A percentile compares a stretch with the other conserved stretches of the same genome.
phyloP scores from a whole-genome alignment of 2,888 invertebrate genomes.

The Tachystola acroxantha region DNA sequence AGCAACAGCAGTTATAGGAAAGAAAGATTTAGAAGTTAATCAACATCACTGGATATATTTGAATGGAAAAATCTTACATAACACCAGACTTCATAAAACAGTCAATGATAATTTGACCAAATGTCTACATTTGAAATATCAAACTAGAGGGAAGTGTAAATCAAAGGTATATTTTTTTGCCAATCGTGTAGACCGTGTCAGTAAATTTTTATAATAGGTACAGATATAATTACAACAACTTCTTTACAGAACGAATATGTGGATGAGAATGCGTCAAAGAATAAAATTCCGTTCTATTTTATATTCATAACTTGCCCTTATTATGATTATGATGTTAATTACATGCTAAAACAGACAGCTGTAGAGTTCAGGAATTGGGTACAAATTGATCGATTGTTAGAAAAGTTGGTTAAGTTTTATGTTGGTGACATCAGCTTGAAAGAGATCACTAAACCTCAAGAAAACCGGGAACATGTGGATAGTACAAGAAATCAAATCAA shows the following conservation, averaged over 20 bases:
- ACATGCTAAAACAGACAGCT: slow-evolving; percentile 60
- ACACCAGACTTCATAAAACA: slow-evolving; percentile 56
- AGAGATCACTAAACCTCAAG: slow-evolving; percentile 17
- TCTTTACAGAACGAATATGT: too few relatives aligned
- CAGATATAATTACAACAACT: slow-evolving; percentile 27
- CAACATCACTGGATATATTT: slow-evolving; percentile 81
- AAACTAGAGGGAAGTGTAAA: slow-evolving; percentile 24
- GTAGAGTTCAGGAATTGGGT: slow-evolving; percentile 79
- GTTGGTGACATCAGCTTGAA: slow-evolving; percentile 35
- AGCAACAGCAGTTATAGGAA: slow-evolving; percentile 78
- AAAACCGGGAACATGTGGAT: slow-evolving; percentile 16
- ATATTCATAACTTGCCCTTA: slow-evolving; percentile 76
- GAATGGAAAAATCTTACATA: slow-evolving; percentile 78
- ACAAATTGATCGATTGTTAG: slow-evolving; percentile 40
- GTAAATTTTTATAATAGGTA: slow-evolving; percentile 11
- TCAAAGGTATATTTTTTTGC: slow-evolving; percentile 26
- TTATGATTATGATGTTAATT: slow-evolving; percentile 71
- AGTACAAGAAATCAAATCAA: slow-evolving; percentile 50
- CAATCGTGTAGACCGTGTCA: background rate
- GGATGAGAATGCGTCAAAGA: slow-evolving; percentile 25
- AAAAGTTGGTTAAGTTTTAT: slow-evolving; percentile 52
- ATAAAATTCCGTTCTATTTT: slow-evolving; percentile 61
- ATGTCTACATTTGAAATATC: slow-evolving; percentile 13
- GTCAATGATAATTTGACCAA: slow-evolving; percentile 38
- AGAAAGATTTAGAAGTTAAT: slow-evolving; percentile 25